Base-by-base conservation (phyloP, 2,888 invertebrate genomes). In the Phania funesta region DNA sequence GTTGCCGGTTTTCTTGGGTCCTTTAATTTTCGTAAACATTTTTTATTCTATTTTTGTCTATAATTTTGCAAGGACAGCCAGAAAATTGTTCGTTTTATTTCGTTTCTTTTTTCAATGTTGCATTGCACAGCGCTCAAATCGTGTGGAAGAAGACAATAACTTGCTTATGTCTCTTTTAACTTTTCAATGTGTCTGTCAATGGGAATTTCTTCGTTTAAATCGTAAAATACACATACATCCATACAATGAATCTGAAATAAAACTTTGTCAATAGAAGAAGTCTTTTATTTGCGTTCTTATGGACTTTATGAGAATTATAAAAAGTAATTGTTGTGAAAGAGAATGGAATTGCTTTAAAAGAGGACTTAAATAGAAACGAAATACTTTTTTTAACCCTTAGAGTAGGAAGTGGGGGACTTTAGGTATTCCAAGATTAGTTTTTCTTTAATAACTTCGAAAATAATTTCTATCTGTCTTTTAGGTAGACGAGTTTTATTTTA, bases 141-240 rank as follows among this genome's bases (percentile, higher is more conserved):
- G 65, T 71, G 32, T 60, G 60, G 58, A 79, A 71, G 71, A 18
- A 58, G 48, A 26, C 58, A 65, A 62, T 71, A 26, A 24, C 16
- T 64, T 68, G 68, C 41, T 44, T 46, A 22, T 44, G n/a, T 35
- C 11, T 9, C 52, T 29, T 44, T 44, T 54, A 74, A 62, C n/a
- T 41, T 48, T 44, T 41, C 8, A 62, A 52, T 73, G 38, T 62
- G 16, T 62, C 44, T 64, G 32, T 67, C 18, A 38, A 35, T 18
- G 13, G 26, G 11, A 24, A 16, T 16, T 48, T 50, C 22, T 35
- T 65, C 22, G 8, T 35, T 22, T 35, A 26, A 3, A 3, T 60
- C 16, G 3, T 60, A 0, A 26, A 7, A 6, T 56, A 22, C 20
- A 18, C 46, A 22, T n/a, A 22, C 35, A 24, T 29, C 2, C 52